Evolutionary conservation across 2,113 vertebrate genomes (phyloP).

Genomic region (Tragelaphus scriptus): DNA sequence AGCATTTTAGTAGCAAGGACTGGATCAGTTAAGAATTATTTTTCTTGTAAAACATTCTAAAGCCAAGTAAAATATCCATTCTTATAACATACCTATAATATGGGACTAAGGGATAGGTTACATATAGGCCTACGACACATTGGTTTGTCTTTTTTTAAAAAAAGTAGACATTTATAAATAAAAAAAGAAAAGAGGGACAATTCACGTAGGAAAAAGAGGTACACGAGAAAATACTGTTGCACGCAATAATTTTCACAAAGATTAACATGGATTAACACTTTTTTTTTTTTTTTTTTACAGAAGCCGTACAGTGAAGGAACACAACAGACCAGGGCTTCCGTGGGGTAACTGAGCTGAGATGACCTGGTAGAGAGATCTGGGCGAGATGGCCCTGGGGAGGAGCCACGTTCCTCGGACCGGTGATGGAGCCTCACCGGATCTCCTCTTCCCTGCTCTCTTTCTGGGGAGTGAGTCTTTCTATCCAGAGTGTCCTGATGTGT

Average conservation of each 20-base stretch:
- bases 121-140: conserved; percentile 93
- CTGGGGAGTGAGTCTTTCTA: conserved; percentile 72
- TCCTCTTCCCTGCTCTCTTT: conserved; percentile 48
- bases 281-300: conserved; percentile 76
- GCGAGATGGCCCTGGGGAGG: conserved; percentile 59
- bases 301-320: conserved; percentile 91
- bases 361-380: conserved; percentile 75
- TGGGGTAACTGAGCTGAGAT: conserved; percentile 82
- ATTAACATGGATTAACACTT: conserved; percentile 92
- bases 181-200: conserved; percentile 79
- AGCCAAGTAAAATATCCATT: conserved; percentile 99
- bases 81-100: conserved; percentile 98
- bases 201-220: conserved; percentile 85
- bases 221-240: conserved; percentile 94
- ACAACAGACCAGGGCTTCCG: conserved; percentile 85
- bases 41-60: conserved; percentile 97
- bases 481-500: conserved; percentile 62
- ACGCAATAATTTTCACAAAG: conserved; percentile 91
- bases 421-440: background rate
- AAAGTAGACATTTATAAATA: conserved; percentile 83
- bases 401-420: conserved; percentile 45
- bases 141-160: conserved; percentile 82
- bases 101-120: conserved; percentile 95
- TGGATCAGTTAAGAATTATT: conserved; percentile 95
- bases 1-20: conserved; percentile 97